phyloP scores from a whole-genome alignment of 2,797 vertebrate species.

The Malacoraja senta region DNA sequence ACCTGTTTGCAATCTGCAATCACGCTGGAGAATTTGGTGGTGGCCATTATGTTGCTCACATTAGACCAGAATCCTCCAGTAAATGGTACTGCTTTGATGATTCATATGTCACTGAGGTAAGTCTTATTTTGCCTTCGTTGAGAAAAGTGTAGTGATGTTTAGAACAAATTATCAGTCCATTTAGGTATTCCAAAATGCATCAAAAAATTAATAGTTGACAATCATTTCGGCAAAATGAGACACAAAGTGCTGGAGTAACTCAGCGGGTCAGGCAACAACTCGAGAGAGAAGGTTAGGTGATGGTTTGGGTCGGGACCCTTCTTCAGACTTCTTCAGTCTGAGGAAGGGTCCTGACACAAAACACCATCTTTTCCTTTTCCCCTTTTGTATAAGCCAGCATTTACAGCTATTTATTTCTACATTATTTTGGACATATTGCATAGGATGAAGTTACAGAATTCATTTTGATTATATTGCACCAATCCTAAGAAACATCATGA shows the following conservation, averaged over 20 bases:
- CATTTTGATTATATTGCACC: background rate
- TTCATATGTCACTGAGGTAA: conserved; percentile 44
- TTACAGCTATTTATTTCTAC: too few relatives aligned
- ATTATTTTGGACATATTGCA: background rate
- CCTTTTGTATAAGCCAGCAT: too few relatives aligned
- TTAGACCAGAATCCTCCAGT: conserved; percentile 46
- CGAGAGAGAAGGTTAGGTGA: too few relatives aligned
- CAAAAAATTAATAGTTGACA: too few relatives aligned
- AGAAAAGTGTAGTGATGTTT: background rate
- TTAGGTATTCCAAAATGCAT: background rate
- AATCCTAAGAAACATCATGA: background rate
- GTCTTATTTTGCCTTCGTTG: background rate
- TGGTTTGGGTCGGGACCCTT: too few relatives aligned
- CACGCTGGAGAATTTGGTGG: conserved; percentile 50
- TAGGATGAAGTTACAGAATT: background rate
- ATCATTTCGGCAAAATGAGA: too few relatives aligned
- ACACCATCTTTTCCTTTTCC: too few relatives aligned
- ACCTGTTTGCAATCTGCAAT: conserved; percentile 56
- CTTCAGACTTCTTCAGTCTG: too few relatives aligned
- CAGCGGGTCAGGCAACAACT: too few relatives aligned
- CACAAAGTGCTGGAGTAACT: too few relatives aligned
- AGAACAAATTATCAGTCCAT: background rate
- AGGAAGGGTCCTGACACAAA: too few relatives aligned
- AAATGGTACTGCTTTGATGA: conserved; percentile 54
- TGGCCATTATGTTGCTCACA: conserved; percentile 54